Percentiles rank a stretch among this genome's conserved stretches.
phyloP scores from a whole-genome alignment of 2,113 vertebrate genomes.

The Felis catus region F.catus_Fca126_mat1.0 CM031414.1:133031001-133031500 shows the following conservation, averaged over 20 bases:
- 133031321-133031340: fast-evolving
- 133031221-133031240: neutral
- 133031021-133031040: too few relatives aligned
- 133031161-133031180: too few relatives aligned
- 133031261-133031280: neutral
- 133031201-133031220: neutral
- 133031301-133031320: neutral
- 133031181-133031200: too few relatives aligned
- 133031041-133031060: neutral
- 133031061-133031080: neutral
- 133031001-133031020: neutral
- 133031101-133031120: neutral
- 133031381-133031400: neutral
- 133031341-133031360: neutral
- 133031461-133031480: neutral
- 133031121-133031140: too few relatives aligned
- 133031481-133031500: neutral
- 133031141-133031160: too few relatives aligned
- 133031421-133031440: neutral
- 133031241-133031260: neutral
- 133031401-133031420: too few relatives aligned
- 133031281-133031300: neutral
- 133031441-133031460: neutral
- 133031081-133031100: too few relatives aligned
- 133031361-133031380: neutral